These are phyloP conservation scores for Amphipoea lucens DNA, from an alignment of 2,888 invertebrate species.

Conservation along the genomic window DNA sequence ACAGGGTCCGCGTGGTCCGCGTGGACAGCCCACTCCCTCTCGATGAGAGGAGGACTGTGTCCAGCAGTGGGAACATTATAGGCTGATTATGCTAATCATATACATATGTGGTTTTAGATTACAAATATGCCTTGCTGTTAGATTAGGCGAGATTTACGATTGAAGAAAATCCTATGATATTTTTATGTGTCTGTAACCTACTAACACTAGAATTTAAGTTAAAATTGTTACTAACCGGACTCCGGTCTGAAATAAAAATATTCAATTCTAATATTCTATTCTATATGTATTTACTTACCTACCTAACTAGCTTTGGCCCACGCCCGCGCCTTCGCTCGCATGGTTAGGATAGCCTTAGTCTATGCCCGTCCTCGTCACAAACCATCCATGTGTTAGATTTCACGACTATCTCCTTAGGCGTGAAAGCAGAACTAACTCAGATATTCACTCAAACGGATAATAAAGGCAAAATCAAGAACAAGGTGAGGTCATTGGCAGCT, in stretches of 20 bases:
- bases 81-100: not conserved
- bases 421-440: slow-evolving; percentile 19
- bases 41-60: not conserved
- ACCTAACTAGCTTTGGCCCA: not conserved
- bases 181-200: too few relatives aligned
- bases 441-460: slow-evolving; percentile 13
- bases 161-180: not conserved
- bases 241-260: too few relatives aligned
- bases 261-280: too few relatives aligned
- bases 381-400: slow-evolving; percentile 33
- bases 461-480: not conserved
- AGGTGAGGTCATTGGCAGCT: not conserved
- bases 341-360: not conserved
- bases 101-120: not conserved
- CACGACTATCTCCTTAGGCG: slow-evolving; percentile 26
- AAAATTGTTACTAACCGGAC: too few relatives aligned
- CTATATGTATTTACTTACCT: too few relatives aligned
- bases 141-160: not conserved
- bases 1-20: not conserved
- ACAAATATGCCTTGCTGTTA: not conserved
- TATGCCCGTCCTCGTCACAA: slow-evolving; percentile 4
- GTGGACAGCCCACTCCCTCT: not conserved
- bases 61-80: not conserved
- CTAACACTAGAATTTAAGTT: too few relatives aligned
- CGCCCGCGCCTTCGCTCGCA: not conserved